Evolutionary conservation across 1,140 invertebrate genomes (phyloP), one percentile per base, ranked within the genome.

Genomic region (Psilanteris sp.): DNA sequence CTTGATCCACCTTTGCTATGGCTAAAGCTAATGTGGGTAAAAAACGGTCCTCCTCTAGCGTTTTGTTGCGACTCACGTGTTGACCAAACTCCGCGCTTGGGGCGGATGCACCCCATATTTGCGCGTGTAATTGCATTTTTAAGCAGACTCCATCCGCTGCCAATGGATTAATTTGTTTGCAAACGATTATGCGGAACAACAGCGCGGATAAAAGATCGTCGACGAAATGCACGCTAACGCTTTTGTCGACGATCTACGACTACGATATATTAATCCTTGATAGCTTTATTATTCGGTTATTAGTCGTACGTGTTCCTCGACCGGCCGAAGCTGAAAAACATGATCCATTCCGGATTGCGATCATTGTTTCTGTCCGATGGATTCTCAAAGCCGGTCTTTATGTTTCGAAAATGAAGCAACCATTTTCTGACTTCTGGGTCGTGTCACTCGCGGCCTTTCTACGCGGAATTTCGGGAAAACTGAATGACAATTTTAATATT

Each of bases 111-210:
- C 54, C 66, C 66, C 46, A 61, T 70, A 70, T 70, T 70, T 70
- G 66, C 66, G 22, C 54, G 54, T 61, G 46, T 71, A 71, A 71
- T 71, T 71, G 67, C 55, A 71, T 71, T 71, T 71, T 71, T 71
- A 71, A 61, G 48, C 46, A 62, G 46, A 20, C 36, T 52, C 14
- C 9, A 36, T 50, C 26, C 54, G 11, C 14, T 18, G 52, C 26
- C 55, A 16, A 59, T 52, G 55, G 55, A 71, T 61, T 61, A 64
- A 64, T 64, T 64, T 62, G 57, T 72, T 72, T 64, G 57, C 50
- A 32, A 41, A 64, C 50, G 68, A 72, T 72, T 72, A 64, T 64
- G 50, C 57, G 5, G 14, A 55, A 64, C 57, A 72, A 50, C 50
- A 43, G 39, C 14, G 34, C 16, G 29, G 29, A 64, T 64, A 41